Conservation (phyloP, 2,888 invertebrate species). For the Suillia variegata region DNA sequence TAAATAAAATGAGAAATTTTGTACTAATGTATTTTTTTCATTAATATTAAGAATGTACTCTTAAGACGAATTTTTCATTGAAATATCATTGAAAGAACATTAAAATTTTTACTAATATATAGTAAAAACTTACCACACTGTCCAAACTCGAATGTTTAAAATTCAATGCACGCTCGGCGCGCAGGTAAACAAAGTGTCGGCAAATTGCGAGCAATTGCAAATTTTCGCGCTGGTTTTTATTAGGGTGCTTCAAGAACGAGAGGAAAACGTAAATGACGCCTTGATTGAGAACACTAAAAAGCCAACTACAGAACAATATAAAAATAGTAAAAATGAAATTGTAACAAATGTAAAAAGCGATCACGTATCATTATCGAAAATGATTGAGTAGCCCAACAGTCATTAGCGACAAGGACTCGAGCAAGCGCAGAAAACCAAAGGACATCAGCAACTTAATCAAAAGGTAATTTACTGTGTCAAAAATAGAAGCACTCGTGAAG, state of each 20-base stretch:
- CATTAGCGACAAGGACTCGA: not conserved
- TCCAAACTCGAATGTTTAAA: no score
- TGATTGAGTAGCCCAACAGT: constrained; percentile 8
- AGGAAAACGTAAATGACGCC: constrained; percentile 9
- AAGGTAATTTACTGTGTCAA: not conserved
- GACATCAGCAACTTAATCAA: constrained; percentile 11
- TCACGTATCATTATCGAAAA: constrained; percentile 9
- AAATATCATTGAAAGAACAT: no score
- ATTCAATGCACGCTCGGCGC: not conserved
- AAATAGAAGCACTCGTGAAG: not conserved
- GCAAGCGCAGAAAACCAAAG: not conserved
- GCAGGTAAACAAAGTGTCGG: not conserved
- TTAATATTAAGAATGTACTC: no score
- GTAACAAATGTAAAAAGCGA: constrained; percentile 9
- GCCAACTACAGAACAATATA: not conserved
- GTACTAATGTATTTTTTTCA: no score
- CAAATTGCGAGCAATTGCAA: constrained; percentile 3
- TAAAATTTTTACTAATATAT: no score
- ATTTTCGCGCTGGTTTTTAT: not conserved
- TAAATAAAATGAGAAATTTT: no score
- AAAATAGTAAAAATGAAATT: not conserved
- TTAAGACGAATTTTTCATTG: no score
- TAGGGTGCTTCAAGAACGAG: not conserved
- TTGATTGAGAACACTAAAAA: constrained; percentile 7
- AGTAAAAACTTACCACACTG: no score